Evolutionary conservation across 1,140 invertebrate species (phyloP), one percentile per base, ranked within the genome.

Genomic region (Drosophila sp.): DNA sequence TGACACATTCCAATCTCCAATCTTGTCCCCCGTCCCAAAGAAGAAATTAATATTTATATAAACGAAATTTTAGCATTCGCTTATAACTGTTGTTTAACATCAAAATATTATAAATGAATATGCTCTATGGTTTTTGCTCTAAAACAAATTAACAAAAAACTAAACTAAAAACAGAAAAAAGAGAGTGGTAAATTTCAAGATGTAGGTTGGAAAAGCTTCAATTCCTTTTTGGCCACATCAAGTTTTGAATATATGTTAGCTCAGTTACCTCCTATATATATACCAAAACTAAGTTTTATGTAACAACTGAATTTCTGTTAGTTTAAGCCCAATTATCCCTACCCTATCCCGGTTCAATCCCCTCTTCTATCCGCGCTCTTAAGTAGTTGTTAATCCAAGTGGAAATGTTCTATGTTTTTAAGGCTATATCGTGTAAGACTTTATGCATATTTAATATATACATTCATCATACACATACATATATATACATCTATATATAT

Each of bases 1-100:
- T 27, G 17, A 50, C 44, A 50, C 57, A 54, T 32, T 70, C 38
- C 17, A 30, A 56, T 41, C 54, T 60, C 32, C 54, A 25, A 33
- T 33, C 30, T 29, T 25, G 17, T 29, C 40, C 6, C 23, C 38
- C 23, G 47, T 69, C 60, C 65, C 58, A 61, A 64, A 70, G 56
- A 75, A 54, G 54, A 44, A 76, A 55, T 38, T 38, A 11, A 38
- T 38, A 38, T 11, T 38, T 50, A 23, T 47, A 23, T 40, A 30
- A 41, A 68, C 54, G 8, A 54, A 56, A 55, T 67, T 72, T 57
- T 87, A 66, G 57, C 79, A 73, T 60, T 82, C 83, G 79, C 82
- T 71, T 80, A 79, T 68, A 82, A 82, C 74, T 87, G 83, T 86
- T 86, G 75, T 85, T 81, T 62, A 72, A 70, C 70, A 50, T 64